phyloP scores from a whole-genome alignment of 1,140 invertebrate genomes.

The Parasteatoda tepidariorum region DNA sequence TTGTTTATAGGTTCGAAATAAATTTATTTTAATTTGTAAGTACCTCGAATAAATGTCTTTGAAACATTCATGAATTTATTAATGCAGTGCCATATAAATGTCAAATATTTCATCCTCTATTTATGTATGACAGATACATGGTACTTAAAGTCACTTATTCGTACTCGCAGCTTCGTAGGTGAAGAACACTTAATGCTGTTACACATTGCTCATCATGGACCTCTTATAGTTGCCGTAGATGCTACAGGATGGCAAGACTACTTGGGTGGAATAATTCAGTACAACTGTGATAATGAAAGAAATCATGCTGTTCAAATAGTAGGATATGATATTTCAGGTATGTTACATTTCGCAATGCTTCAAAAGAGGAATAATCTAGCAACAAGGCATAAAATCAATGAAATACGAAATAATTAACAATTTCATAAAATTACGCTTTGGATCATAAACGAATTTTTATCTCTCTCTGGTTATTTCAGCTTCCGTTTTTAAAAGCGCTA shows the following conservation, averaged over 20 bases:
- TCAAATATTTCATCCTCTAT: background rate
- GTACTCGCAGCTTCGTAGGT: slow-evolving; percentile 75
- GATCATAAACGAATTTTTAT: too few species aligned
- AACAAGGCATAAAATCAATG: background rate
- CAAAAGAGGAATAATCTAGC: background rate
- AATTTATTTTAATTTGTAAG: too few species aligned
- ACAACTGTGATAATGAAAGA: slow-evolving; percentile 61
- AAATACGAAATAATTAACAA: too few species aligned
- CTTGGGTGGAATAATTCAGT: slow-evolving; percentile 85
- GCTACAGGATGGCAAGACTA: slow-evolving; percentile 89
- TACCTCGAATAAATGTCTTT: too few species aligned
- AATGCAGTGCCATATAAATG: background rate
- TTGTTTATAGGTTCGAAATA: too few species aligned
- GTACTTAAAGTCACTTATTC: background rate
- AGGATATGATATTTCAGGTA: slow-evolving; percentile 74
- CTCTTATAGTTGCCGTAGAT: slow-evolving; percentile 83
- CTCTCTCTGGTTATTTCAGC: too few species aligned
- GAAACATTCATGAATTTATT: too few species aligned
- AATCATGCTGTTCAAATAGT: slow-evolving; percentile 89
- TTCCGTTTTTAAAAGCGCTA: too few species aligned
- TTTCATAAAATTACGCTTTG: too few species aligned
- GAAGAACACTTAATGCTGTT: slow-evolving; percentile 77
- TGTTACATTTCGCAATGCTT: background rate
- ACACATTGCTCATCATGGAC: slow-evolving; percentile 77
- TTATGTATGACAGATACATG: background rate